A percentile compares a stretch with the other conserved stretches of the same genome.
Evolutionary conservation across 2,113 vertebrate species (phyloP).

Genomic region (Bagarius yarrelli): DNA sequence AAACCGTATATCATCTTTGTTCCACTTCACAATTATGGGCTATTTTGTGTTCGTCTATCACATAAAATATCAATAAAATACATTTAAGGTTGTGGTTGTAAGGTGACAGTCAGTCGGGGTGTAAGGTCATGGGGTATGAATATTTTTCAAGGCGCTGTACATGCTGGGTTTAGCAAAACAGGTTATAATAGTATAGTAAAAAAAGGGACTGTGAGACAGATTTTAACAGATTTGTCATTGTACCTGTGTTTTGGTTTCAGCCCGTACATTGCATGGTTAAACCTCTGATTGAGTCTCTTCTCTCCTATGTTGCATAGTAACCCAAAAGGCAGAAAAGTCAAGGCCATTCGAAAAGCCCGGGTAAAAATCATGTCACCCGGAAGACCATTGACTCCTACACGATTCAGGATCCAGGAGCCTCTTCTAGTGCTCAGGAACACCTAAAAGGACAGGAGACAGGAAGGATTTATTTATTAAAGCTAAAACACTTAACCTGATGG

Average conservation of each 20-base stretch:
- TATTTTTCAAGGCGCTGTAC: too few relatives aligned
- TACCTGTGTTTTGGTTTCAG: conserved; percentile 82
- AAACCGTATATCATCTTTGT: too few relatives aligned
- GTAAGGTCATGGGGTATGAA: too few relatives aligned
- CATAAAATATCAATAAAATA: too few relatives aligned
- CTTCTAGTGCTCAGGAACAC: conserved; percentile 89
- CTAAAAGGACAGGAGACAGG: conserved; percentile 61
- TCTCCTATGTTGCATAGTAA: conserved; percentile 57
- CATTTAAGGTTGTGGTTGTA: too few relatives aligned
- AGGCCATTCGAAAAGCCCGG: conserved; percentile 51
- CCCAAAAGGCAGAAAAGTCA: conserved; percentile 62
- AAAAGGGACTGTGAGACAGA: too few relatives aligned
- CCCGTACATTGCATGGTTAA: conserved; percentile 81
- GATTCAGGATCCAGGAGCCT: conserved; percentile 84
- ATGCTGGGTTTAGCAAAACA: not conserved
- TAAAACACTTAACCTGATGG: too few relatives aligned
- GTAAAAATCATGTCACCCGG: conserved; percentile 75
- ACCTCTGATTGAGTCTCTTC: conserved; percentile 66
- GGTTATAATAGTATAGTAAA: too few relatives aligned
- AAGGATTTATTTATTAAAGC: not conserved
- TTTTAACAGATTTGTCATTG: not conserved
- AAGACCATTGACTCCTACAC: conserved; percentile 73
- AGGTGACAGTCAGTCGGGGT: too few relatives aligned
- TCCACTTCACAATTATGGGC: too few relatives aligned
- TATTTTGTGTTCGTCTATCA: too few relatives aligned